Evolutionary conservation across 2,797 vertebrate genomes (phyloP), one percentile per base, ranked within the genome.

Genomic region (Tamandua tetradactyla): DNA sequence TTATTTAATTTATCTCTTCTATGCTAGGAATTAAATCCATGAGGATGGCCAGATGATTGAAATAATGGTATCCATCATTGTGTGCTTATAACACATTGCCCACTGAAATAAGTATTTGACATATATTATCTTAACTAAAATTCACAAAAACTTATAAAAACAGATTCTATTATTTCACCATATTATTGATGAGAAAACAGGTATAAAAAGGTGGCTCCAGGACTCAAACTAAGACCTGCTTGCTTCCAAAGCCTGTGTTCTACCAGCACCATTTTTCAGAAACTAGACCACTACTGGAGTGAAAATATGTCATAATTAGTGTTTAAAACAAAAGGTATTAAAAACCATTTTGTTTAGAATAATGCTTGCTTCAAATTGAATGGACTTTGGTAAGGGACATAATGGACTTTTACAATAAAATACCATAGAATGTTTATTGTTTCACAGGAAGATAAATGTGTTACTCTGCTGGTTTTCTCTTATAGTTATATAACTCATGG

Each of bases 311-410:
- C 37, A 80, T 74, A 72, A 79, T 68, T 35, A 47, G n/a, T 20
- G 30, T 85, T 80, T 85, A 35, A 59, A 64, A 49, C n/a, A 35
- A 74, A 93, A 18, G 3, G 11, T 37, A 32, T 47, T 74, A 59
- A 79, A 80, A 49, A 20, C 32, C 27, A 57, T 52, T 95, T 44
- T 71, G 49, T 78, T 69, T 68, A 55, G 25, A 83, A 27, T 69
- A 69, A 84, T 75, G 13, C 68, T 91, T 91, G 49, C 27, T 80
- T 59, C 18, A n/a, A 90, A 83, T 80, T 62, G 47, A 93, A 32
- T 71, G 47, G 27, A 71, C 52, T 8, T 40, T 49, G 42, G 30
- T 59, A 83, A 79, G 55, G 49, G 7, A 40, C 25, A 69, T 35
- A 42, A 18, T 83, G 2, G 62, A 57, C 25, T 66, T 61, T 86